Conservation (phyloP, 2,888 invertebrate genomes). For the Theodoxus fluviatilis region DNA sequence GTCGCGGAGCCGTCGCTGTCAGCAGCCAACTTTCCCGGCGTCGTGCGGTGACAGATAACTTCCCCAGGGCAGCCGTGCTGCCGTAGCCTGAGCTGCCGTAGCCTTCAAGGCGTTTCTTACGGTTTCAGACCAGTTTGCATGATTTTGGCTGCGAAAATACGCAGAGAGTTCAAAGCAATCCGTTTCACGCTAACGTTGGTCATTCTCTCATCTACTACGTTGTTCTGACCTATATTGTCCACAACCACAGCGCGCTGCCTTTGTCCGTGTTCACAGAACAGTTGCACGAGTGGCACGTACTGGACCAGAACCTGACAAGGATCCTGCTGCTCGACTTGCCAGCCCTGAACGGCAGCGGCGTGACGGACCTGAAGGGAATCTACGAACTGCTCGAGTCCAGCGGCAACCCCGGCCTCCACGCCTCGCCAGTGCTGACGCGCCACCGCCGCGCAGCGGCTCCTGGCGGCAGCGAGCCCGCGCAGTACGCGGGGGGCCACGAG, state of each 20-base stretch:
- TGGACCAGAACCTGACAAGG: slow-evolving; percentile 33
- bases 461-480: slow-evolving; percentile 30
- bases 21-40: too few species aligned
- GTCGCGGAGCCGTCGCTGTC: too few species aligned
- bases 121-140: too few species aligned
- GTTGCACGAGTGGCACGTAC: slow-evolving; percentile 37
- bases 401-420: slow-evolving; percentile 10
- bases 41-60: too few species aligned
- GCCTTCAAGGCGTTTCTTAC: too few species aligned
- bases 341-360: slow-evolving; percentile 33
- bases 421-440: slow-evolving; percentile 23
- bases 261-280: slow-evolving; percentile 47
- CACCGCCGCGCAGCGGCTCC: slow-evolving; percentile 33
- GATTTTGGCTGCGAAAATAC: too few species aligned
- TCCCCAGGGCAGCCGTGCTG: too few species aligned
- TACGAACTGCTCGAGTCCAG: slow-evolving; percentile 35
- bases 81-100: too few species aligned
- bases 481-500: slow-evolving; percentile 29
- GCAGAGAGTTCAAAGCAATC: neutral
- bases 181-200: neutral
- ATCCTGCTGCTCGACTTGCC: slow-evolving; percentile 39
- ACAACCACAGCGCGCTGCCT: neutral
- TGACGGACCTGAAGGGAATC: slow-evolving; percentile 39
- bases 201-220: too few species aligned
- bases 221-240: too few species aligned